phyloP scores from a whole-genome alignment of 2,113 vertebrate genomes.

The Hippocampus zosterae region DNA sequence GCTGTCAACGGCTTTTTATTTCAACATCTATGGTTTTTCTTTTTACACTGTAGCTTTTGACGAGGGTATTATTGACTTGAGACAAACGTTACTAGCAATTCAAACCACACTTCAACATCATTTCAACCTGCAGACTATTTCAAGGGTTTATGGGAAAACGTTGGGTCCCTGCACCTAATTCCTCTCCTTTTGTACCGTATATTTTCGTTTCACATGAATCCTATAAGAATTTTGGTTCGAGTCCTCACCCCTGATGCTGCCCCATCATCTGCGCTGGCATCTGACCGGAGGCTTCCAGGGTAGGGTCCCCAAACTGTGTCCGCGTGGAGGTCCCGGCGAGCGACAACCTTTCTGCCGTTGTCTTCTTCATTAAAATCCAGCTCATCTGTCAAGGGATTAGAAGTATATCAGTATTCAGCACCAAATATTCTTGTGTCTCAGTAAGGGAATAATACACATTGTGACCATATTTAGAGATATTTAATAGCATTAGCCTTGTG shows the following conservation, averaged over 20 bases:
- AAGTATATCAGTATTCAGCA: not conserved
- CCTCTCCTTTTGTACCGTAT: not conserved
- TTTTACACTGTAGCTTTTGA: too few relatives aligned
- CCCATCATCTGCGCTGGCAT: slow-evolving; percentile 31
- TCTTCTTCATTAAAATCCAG: slow-evolving; percentile 68
- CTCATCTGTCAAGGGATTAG: slow-evolving; percentile 60
- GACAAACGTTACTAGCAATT: not conserved
- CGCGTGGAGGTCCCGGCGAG: slow-evolving; percentile 60
- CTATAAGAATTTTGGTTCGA: not conserved
- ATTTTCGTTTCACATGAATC: not conserved
- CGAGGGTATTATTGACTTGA: not conserved
- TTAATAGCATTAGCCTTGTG: not conserved
- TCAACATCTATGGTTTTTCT: too few relatives aligned
- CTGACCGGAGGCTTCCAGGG: slow-evolving; percentile 75
- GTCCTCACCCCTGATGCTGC: slow-evolving; percentile 55
- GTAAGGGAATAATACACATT: not conserved
- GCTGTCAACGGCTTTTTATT: too few relatives aligned
- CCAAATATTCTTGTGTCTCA: not conserved
- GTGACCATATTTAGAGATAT: not conserved
- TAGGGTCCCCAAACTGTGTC: slow-evolving; percentile 86
- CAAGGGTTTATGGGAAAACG: too few relatives aligned
- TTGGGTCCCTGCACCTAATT: too few relatives aligned
- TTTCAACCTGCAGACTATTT: too few relatives aligned
- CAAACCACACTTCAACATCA: not conserved
- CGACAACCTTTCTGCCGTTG: slow-evolving; percentile 64